phyloP scores from a whole-genome alignment of 2,888 invertebrate species.

The Odontothrips loti region DNA sequence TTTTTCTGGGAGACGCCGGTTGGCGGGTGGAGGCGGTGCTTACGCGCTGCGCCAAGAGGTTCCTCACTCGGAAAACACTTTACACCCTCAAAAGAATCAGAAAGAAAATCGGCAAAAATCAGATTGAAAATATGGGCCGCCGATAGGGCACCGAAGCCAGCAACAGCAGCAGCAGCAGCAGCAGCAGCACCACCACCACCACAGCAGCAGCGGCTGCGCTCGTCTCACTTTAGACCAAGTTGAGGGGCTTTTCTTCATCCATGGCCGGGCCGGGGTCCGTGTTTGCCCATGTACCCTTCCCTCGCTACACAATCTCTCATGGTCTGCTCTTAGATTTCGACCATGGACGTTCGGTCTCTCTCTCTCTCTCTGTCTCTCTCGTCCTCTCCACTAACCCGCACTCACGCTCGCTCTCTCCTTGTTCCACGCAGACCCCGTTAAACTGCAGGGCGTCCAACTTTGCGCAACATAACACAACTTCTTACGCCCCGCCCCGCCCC shows the following conservation, averaged over 20 bases:
- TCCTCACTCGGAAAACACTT: no score
- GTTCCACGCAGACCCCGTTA: slow-evolving; percentile 14
- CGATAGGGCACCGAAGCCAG: no score
- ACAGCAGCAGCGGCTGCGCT: no score
- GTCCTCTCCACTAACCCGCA: neutral
- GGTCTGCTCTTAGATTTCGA: neutral
- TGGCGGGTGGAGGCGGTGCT: no score
- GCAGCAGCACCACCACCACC: no score
- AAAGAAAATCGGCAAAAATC: no score
- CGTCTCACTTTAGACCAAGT: neutral
- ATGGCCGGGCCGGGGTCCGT: neutral
- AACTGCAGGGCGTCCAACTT: slow-evolving; percentile 20
- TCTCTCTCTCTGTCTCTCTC: neutral
- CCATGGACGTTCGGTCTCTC: neutral
- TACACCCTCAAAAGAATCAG: no score
- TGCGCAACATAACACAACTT: slow-evolving; percentile 24
- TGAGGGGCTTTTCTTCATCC: neutral
- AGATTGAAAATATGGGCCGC: no score
- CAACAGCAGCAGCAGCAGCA: no score
- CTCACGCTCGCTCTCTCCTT: neutral
- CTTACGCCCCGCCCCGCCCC: neutral
- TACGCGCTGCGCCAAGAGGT: no score
- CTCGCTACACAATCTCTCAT: neutral
- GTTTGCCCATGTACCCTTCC: slow-evolving; percentile 2
- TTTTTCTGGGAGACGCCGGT: no score